Conservation (phyloP, 2,113 vertebrate species). For the Myodes glareolus region DNA sequence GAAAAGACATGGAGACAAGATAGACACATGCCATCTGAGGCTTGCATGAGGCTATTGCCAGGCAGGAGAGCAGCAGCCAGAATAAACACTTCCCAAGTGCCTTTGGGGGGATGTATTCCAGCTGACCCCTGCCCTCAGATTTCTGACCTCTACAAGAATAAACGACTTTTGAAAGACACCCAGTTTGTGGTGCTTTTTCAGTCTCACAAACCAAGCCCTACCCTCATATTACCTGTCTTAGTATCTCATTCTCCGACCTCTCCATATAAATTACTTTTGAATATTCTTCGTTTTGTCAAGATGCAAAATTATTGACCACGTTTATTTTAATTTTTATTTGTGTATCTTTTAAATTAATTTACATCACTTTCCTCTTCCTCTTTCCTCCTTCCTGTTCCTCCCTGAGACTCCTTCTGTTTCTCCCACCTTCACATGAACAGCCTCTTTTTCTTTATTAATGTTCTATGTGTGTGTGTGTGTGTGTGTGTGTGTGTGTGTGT, state of each 20-base stretch:
- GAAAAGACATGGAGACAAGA: neutral
- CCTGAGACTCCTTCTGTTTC: neutral
- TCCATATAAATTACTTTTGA: neutral
- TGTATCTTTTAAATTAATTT: neutral
- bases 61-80: neutral
- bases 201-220: neutral
- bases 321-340: neutral
- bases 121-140: neutral
- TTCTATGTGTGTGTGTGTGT: neutral
- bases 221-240: neutral
- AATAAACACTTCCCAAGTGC: neutral
- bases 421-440: neutral
- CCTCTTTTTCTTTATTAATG: neutral
- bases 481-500: neutral
- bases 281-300: neutral
- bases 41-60: too few species aligned
- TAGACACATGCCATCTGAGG: neutral
- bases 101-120: neutral
- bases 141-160: neutral
- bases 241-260: neutral
- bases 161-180: neutral
- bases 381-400: neutral
- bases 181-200: neutral
- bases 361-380: neutral
- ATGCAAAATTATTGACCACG: neutral